Conservation (phyloP, 2,888 invertebrate species). For the Sesamia inferens region DNA sequence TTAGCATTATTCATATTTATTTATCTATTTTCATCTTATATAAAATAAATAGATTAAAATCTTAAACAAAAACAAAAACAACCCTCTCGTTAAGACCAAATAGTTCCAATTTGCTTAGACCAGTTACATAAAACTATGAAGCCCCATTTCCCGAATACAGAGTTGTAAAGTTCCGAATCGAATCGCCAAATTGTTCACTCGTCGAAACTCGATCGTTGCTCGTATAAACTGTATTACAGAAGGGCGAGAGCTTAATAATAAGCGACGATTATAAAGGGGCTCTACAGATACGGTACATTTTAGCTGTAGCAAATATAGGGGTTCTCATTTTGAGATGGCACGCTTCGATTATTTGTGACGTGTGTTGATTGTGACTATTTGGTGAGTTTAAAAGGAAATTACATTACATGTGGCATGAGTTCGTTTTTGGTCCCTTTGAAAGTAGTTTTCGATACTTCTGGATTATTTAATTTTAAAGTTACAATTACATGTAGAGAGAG, state of each 20-base stretch:
- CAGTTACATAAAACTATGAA: conserved; percentile 17
- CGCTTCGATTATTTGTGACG: conserved; percentile 30
- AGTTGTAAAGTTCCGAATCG: conserved; percentile 67
- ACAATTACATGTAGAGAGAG: too few relatives aligned
- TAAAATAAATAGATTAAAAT: not conserved
- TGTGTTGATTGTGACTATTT: conserved; percentile 25
- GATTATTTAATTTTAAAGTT: not conserved
- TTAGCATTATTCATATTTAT: too few relatives aligned
- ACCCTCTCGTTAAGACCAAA: conserved; percentile 8
- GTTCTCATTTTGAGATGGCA: conserved; percentile 24
- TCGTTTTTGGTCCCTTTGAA: not conserved
- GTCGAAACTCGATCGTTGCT: conserved; percentile 75
- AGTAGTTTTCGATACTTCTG: not conserved
- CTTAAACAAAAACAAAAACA: not conserved
- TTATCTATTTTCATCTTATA: too few relatives aligned
- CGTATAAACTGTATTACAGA: conserved; percentile 72
- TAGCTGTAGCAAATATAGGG: conserved; percentile 65
- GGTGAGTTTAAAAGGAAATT: conserved; percentile 14
- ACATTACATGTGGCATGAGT: conserved; percentile 15
- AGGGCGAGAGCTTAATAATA: conserved; percentile 82
- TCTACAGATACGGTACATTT: conserved; percentile 67
- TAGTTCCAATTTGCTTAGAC: conserved; percentile 3
- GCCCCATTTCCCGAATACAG: conserved; percentile 43
- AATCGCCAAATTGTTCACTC: conserved; percentile 76
- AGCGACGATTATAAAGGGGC: conserved; percentile 81